These are phyloP conservation scores for Fissipunctia ypsillon DNA, from an alignment of 2,888 invertebrate genomes.

Conservation along the genomic window DNA sequence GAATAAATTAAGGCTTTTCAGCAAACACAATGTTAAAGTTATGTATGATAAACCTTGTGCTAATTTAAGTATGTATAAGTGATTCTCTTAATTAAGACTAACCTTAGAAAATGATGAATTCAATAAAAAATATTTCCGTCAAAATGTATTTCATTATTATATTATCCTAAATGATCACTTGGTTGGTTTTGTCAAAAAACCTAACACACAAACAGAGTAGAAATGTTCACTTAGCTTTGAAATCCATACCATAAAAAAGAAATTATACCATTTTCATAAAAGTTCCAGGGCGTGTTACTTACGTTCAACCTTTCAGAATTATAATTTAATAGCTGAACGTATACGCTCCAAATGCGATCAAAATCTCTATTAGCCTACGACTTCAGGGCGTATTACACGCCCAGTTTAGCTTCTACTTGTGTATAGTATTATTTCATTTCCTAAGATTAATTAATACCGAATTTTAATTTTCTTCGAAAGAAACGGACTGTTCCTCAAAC, in stretches of 20 bases:
- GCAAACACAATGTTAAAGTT: not conserved
- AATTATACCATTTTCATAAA: not conserved
- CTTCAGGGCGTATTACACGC: not conserved
- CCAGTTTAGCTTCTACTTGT: slow-evolving; percentile 16
- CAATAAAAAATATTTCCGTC: slow-evolving; percentile 4
- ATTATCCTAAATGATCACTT: slow-evolving; percentile 10
- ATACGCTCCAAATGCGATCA: not conserved
- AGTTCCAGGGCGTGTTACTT: not conserved
- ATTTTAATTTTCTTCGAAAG: slow-evolving; percentile 87
- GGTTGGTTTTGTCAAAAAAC: not conserved
- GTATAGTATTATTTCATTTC: not conserved
- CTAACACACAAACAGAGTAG: not conserved
- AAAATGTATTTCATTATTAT: slow-evolving; percentile 19
- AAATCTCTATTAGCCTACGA: slow-evolving; percentile 1
- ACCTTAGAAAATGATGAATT: slow-evolving; percentile 6
- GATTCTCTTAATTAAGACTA: not conserved
- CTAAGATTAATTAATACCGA: not conserved
- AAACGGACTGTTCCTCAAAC: slow-evolving; percentile 93
- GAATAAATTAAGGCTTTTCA: not conserved
- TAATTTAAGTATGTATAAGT: slow-evolving; percentile 9
- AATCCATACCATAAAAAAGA: not conserved
- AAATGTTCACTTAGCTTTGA: not conserved
- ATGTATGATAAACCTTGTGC: not conserved
- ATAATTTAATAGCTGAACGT: not conserved
- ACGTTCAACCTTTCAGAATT: not conserved